A percentile compares a stretch with the other conserved stretches of the same genome.
Conservation (phyloP, 2,888 invertebrate species). For the Himalopsyche kuldschensis region DNA sequence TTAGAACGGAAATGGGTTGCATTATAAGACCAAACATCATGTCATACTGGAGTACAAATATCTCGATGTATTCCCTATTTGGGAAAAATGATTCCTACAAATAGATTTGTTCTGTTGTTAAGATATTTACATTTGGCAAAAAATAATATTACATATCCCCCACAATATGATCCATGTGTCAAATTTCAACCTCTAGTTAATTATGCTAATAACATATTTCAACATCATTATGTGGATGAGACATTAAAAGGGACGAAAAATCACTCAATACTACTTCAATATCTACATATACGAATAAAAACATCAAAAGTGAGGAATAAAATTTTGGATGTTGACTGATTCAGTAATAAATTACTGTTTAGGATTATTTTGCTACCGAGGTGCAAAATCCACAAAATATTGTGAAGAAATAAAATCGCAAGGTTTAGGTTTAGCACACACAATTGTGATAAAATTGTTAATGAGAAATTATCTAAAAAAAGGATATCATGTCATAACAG, state of each 20-base stretch:
- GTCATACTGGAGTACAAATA: constrained; percentile 39
- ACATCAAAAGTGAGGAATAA: constrained; percentile 38
- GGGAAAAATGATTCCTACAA: constrained; percentile 39
- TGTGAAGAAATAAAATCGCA: constrained; percentile 38
- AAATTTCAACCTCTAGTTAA: constrained; percentile 7
- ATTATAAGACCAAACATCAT: constrained; percentile 35
- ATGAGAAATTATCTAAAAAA: constrained; percentile 41
- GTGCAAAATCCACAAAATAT: constrained; percentile 38
- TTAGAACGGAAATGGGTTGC: constrained; percentile 39
- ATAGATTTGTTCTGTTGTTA: constrained; percentile 37
- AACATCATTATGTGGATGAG: constrained; percentile 36
- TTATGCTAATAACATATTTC: too few species aligned
- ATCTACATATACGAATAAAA: too few species aligned
- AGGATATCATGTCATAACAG: constrained; percentile 41
- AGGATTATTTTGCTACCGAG: constrained; percentile 40
- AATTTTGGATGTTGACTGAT: constrained; percentile 43
- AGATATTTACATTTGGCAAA: constrained; percentile 21
- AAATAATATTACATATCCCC: constrained; percentile 28
- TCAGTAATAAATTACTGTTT: constrained; percentile 41
- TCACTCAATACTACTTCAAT: too few species aligned
- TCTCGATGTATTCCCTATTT: constrained; percentile 40
- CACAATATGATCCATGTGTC: constrained; percentile 39
- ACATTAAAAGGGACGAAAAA: constrained; percentile 42
- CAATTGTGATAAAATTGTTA: constrained; percentile 40
- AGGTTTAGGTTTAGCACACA: constrained; percentile 38